Conservation (phyloP, 2,888 invertebrate species). For the Meloe dianella region DNA sequence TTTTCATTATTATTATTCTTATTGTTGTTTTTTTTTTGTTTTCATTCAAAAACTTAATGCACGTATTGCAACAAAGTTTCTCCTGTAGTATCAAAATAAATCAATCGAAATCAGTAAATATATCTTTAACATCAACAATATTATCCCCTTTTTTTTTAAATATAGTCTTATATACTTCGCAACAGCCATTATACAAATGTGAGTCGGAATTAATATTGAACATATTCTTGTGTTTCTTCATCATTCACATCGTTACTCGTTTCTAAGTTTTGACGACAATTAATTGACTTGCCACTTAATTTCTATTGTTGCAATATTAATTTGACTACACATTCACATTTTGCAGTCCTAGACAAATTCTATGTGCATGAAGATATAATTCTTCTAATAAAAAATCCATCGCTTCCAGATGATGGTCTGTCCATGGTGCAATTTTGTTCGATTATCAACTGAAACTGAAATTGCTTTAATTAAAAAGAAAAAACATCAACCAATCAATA, state of each 20-base stretch:
- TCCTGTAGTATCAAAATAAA: constrained; percentile 53
- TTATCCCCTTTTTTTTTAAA: constrained; percentile 27
- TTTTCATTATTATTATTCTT: constrained; percentile 13
- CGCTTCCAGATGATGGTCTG: constrained; percentile 35
- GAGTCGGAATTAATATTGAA: constrained; percentile 54
- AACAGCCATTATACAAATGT: constrained; percentile 57
- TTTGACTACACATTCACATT: constrained; percentile 54
- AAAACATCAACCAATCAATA: constrained; percentile 19
- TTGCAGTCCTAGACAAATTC: constrained; percentile 58
- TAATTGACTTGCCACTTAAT: constrained; percentile 49
- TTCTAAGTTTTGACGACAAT: constrained; percentile 20
- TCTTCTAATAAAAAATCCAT: constrained; percentile 50
- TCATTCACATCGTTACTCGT: constrained; percentile 7
- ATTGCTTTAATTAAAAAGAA: constrained; percentile 1
- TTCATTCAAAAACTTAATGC: constrained; percentile 26
- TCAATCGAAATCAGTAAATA: constrained; percentile 54
- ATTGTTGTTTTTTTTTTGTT: constrained; percentile 20
- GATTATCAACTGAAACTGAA: constrained; percentile 12
- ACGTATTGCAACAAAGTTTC: constrained; percentile 49
- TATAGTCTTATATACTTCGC: constrained; percentile 57
- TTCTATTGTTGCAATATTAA: constrained; percentile 45
- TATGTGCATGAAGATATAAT: constrained; percentile 58
- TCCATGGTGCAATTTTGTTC: constrained; percentile 33
- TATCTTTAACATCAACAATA: constrained; percentile 56
- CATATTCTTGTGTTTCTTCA: constrained; percentile 27